These are phyloP conservation scores for Brenthis daphne DNA, from an alignment of 2,888 invertebrate genomes.

Conservation along the genomic window DNA sequence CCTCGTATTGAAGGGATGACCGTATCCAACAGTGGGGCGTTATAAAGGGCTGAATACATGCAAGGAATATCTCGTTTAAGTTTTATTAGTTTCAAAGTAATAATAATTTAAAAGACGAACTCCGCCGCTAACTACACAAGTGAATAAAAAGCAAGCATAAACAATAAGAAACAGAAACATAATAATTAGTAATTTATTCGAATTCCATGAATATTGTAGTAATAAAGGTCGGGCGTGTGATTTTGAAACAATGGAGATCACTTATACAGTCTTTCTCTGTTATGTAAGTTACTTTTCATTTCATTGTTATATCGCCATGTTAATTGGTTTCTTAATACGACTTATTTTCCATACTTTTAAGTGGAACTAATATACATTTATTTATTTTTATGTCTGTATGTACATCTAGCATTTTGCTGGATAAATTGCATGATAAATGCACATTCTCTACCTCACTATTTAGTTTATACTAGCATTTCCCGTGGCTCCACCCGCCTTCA, in stretches of 20 bases:
- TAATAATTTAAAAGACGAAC: background rate
- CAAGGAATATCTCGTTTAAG: too few relatives aligned
- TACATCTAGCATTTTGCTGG: too few relatives aligned
- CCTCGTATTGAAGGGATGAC: too few relatives aligned
- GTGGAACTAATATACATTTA: background rate
- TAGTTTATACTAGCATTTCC: too few relatives aligned
- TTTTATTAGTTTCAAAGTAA: too few relatives aligned
- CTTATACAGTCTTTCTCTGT: slow-evolving; percentile 27
- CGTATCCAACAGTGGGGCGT: too few relatives aligned
- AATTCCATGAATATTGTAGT: slow-evolving; percentile 18
- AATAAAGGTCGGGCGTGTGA: slow-evolving; percentile 26
- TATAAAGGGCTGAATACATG: too few relatives aligned
- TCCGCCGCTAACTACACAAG: background rate
- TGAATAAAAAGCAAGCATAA: background rate
- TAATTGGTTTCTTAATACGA: slow-evolving; percentile 9
- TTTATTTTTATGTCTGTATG: background rate
- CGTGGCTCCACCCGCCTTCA: too few relatives aligned
- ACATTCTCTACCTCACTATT: too few relatives aligned
- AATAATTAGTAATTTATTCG: slow-evolving; percentile 18
- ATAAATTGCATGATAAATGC: too few relatives aligned
- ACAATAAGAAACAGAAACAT: slow-evolving; percentile 1
- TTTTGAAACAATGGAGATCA: slow-evolving; percentile 21
- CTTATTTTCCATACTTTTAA: background rate
- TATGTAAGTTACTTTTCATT: slow-evolving; percentile 35
- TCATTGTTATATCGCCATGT: slow-evolving; percentile 27